Evolutionary conservation across 1,140 invertebrate genomes (phyloP).

Genomic region (Batillaria attramentaria): DNA sequence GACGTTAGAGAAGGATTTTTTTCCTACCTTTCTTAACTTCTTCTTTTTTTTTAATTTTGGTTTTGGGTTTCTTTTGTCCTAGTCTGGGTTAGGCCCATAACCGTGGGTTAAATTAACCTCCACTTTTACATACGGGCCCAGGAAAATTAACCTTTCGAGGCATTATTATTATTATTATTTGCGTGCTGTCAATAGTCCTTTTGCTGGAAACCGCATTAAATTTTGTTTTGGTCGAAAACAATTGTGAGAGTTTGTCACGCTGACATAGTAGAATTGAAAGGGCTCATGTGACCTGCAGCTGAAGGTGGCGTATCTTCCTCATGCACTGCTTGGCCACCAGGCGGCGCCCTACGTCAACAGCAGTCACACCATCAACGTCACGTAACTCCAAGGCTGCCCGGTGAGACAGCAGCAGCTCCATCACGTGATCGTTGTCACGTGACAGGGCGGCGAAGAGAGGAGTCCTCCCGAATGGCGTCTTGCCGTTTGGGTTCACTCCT

Average conservation of each 20-base stretch:
- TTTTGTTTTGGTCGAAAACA: not conserved
- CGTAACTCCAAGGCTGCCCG: conserved; percentile 37
- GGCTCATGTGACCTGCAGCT: conserved; percentile 6
- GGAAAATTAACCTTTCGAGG: not conserved
- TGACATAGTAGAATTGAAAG: not conserved
- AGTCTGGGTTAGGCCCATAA: no score
- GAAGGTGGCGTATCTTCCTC: conserved; percentile 46
- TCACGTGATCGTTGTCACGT: conserved; percentile 48
- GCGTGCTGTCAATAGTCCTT: not conserved
- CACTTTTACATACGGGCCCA: no score
- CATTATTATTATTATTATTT: not conserved
- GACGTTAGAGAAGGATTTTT: no score
- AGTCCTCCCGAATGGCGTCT: conserved; percentile 50
- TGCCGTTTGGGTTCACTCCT: conserved; percentile 55
- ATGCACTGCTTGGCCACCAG: conserved; percentile 46
- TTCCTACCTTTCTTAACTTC: no score
- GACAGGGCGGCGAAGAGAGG: conserved; percentile 54
- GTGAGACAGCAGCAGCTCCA: conserved; percentile 49
- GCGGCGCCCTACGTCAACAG: conserved; percentile 43
- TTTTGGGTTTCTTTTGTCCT: no score
- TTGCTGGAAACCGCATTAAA: no score
- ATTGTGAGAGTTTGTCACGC: not conserved
- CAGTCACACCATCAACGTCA: conserved; percentile 47
- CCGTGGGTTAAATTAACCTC: no score
- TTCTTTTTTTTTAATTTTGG: no score